Base-by-base conservation (phyloP, 2,113 vertebrate genomes). In the Ptilorrhoa leucosticta region DNA sequence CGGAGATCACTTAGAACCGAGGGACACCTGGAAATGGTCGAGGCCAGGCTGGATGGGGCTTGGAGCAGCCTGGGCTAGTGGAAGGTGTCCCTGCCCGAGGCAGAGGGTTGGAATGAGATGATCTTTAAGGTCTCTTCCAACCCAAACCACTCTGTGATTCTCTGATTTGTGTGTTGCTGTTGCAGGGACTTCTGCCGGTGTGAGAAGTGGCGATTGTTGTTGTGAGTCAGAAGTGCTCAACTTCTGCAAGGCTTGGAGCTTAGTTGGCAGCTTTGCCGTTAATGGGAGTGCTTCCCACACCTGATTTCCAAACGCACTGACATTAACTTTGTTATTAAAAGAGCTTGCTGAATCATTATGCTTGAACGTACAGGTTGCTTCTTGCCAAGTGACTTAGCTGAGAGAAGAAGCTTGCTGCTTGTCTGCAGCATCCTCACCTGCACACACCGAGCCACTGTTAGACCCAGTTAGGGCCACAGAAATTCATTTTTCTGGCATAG, bases 251-350 rank as follows among this genome's bases (percentile, higher is more conserved):
- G 17, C 60, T 78, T 56, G 33, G 60, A 83, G 35, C 69, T 87
- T 35, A 28, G 60, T 0, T 91, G 83, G 72, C 47, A 89, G n/a
- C 51, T 78, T 56, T 70, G 47, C 60, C 64, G 66, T 30, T 79
- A 50, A 48, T 22, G 21, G 2, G 6, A 77, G 47, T 35, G 26
- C 75, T 96, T 94, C 90, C 92, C 58, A 83, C 82, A 80, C 85
- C 90, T 83, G 54, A 86, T 58, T 90, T 84, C 66, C 90, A 92
- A 61, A 80, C 77, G 71, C 66, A 76, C 8, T 76, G 76, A 31
- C 40, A 60, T 89, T 73, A 83, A 50, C 83, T 88, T 75, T 70
- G 64, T 89, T 73, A 69, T 30, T 77, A 37, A 75, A 91, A 64
- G 69, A 70, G 48, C 76, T 47, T 92, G 69, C 87, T 76, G 87